Evolutionary conservation across 1,140 invertebrate genomes (phyloP).

Genomic region (Calliphora vicina): DNA sequence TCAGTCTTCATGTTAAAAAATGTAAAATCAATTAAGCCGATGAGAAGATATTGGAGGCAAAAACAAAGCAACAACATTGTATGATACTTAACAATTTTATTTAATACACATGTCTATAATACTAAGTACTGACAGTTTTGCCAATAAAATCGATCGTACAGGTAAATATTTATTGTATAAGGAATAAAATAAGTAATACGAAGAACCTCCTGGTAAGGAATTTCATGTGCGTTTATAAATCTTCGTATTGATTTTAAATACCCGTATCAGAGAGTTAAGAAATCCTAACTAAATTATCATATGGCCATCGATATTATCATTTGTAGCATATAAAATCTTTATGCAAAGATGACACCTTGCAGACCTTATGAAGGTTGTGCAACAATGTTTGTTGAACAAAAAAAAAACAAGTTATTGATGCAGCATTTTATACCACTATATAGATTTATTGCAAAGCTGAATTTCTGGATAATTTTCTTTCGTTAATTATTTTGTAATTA

Average conservation of each 20-base stretch:
- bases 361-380: neutral
- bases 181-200: neutral
- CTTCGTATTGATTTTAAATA: neutral
- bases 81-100: neutral
- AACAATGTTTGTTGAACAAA: neutral
- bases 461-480: neutral
- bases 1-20: too few species aligned
- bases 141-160: neutral
- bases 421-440: too few species aligned
- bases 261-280: neutral
- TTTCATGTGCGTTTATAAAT: neutral
- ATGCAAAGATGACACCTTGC: neutral
- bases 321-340: neutral
- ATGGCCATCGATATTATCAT: neutral
- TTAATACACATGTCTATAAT: neutral
- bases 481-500: conserved; percentile 1
- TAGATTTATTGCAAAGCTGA: neutral
- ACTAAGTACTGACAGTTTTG: neutral
- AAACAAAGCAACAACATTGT: neutral
- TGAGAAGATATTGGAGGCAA: too few species aligned
- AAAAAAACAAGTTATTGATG: neutral
- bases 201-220: neutral
- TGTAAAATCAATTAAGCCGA: too few species aligned
- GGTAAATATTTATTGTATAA: too few species aligned
- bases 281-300: neutral